Evolutionary conservation across 1,140 invertebrate genomes (phyloP).

Genomic region (Macrosteles quadrilineatus): DNA sequence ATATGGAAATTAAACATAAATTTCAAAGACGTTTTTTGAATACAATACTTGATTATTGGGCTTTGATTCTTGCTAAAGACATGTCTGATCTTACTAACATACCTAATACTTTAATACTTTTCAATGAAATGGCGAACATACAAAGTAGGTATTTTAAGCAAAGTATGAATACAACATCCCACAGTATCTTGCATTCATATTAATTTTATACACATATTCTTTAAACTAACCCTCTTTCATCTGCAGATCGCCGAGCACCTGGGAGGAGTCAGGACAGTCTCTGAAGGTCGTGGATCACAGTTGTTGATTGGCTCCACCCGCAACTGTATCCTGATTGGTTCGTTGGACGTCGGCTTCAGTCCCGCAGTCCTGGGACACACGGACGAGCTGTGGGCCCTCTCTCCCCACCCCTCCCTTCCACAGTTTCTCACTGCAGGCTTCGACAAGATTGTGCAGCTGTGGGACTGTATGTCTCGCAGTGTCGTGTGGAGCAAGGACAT

Average conservation of each 20-base stretch:
- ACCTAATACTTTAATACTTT: too few species aligned
- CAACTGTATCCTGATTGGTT: slow-evolving; percentile 86
- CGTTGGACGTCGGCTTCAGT: slow-evolving; percentile 77
- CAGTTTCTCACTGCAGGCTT: slow-evolving; percentile 89
- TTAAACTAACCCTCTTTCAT: too few species aligned
- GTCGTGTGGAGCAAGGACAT: slow-evolving; percentile 92
- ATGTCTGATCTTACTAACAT: too few species aligned
- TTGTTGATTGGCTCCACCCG: slow-evolving; percentile 85
- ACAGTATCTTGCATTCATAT: too few species aligned
- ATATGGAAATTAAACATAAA: too few species aligned
- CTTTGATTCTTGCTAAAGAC: too few species aligned
- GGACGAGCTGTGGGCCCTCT: slow-evolving; percentile 88
- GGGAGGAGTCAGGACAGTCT: slow-evolving; percentile 81
- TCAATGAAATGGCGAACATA: too few species aligned
- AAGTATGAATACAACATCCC: too few species aligned
- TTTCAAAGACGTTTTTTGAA: too few species aligned
- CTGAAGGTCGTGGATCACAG: slow-evolving; percentile 80
- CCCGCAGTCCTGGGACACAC: slow-evolving; percentile 80
- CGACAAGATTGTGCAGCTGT: slow-evolving; percentile 83
- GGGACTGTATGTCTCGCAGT: slow-evolving; percentile 86
- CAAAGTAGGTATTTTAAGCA: too few species aligned
- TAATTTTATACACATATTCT: too few species aligned
- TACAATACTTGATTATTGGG: too few species aligned
- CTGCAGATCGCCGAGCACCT: slow-evolving; percentile 83
- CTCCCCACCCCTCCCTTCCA: slow-evolving; percentile 76